Percentiles rank a stretch among this genome's conserved stretches.
Evolutionary conservation across 2,888 invertebrate species (phyloP).

Genomic region (Epicampocera succincta): DNA sequence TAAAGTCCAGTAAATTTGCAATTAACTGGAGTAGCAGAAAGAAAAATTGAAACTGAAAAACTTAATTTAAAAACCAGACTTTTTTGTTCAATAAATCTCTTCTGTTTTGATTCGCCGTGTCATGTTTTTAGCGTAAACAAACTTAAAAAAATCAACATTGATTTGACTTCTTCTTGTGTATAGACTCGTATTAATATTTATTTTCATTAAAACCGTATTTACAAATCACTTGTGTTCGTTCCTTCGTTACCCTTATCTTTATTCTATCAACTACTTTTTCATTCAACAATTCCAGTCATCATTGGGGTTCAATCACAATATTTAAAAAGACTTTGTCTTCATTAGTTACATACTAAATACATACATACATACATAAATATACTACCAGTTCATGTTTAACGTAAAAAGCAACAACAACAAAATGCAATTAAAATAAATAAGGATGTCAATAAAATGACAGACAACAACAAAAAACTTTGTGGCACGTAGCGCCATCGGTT

Average conservation of each 20-base stretch:
- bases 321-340: constrained; percentile 17
- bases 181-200: constrained; percentile 32
- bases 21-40: too few species aligned
- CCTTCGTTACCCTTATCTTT: not conserved
- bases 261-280: not conserved
- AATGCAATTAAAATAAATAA: not conserved
- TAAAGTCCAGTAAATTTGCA: too few species aligned
- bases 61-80: too few species aligned
- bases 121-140: constrained; percentile 18
- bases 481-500: too few species aligned
- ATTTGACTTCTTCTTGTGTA: not conserved
- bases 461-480: constrained; percentile 11
- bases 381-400: constrained; percentile 22
- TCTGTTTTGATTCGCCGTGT: too few species aligned
- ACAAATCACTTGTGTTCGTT: constrained; percentile 44
- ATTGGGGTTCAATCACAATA: constrained; percentile 24
- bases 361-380: constrained; percentile 4
- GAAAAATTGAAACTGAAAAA: too few species aligned
- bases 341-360: not conserved
- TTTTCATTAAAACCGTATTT: constrained; percentile 52
- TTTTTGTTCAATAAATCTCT: too few species aligned
- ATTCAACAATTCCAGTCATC: constrained; percentile 19
- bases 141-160: constrained; percentile 4
- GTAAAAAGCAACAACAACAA: not conserved
- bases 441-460: constrained; percentile 4